phyloP scores from a whole-genome alignment of 1,140 invertebrate genomes.

The Pseudomyrmex sp. region DNA sequence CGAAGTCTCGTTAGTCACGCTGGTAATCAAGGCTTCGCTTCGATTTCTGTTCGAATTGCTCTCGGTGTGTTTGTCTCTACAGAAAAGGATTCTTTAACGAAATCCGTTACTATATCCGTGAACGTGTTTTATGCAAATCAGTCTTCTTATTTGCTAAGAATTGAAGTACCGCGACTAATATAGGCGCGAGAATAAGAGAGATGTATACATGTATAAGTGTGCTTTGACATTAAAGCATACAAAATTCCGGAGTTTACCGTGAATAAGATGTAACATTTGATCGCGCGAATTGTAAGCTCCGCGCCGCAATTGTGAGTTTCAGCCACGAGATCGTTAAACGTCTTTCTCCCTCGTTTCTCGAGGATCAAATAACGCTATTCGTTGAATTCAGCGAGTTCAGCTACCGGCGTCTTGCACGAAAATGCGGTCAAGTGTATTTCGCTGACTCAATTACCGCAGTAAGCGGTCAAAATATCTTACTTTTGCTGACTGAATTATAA shows the following conservation, averaged over 20 bases:
- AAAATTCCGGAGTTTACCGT: neutral
- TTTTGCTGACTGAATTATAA: constrained; percentile 9
- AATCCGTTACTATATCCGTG: neutral
- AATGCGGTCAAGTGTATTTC: constrained; percentile 9
- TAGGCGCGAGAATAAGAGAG: neutral
- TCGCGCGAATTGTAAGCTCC: constrained; percentile 6
- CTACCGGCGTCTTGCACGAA: neutral
- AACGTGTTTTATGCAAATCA: constrained; percentile 52
- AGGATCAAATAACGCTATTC: neutral
- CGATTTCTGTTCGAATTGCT: constrained; percentile 77
- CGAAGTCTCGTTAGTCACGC: constrained; percentile 81
- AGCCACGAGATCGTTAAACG: constrained; percentile 9
- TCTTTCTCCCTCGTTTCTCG: neutral
- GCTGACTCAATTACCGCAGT: neutral
- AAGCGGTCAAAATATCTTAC: neutral
- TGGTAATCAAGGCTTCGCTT: constrained; percentile 80
- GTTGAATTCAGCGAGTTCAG: constrained; percentile 5
- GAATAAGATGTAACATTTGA: neutral
- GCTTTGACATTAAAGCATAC: neutral
- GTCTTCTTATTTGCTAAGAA: constrained; percentile 12
- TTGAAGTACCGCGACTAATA: neutral
- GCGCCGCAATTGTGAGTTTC: neutral
- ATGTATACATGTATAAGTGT: neutral
- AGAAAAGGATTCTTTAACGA: constrained; percentile 26
- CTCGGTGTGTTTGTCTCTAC: constrained; percentile 33